Percentiles rank a stretch among this genome's conserved stretches.
These are phyloP conservation scores for Chrysolina americana DNA, from an alignment of 2,888 invertebrate genomes.

Conservation along the genomic window DNA sequence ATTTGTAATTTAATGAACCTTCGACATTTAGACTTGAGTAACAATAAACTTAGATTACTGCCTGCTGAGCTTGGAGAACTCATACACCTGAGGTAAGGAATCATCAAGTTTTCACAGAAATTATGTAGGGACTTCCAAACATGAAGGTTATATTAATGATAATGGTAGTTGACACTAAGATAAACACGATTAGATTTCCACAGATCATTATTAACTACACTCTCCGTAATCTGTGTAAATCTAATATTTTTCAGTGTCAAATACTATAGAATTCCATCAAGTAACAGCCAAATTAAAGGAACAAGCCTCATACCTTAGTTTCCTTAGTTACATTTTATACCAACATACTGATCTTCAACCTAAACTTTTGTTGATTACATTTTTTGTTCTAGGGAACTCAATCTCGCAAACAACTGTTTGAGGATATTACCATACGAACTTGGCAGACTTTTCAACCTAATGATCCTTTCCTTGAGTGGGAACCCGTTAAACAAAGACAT, in stretches of 20 bases:
- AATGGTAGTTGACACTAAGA: no score
- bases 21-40: constrained; percentile 91
- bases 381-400: constrained; percentile 82
- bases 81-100: constrained; percentile 87
- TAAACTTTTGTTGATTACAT: not conserved
- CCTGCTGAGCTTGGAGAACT: constrained; percentile 98
- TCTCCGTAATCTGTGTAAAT: no score
- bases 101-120: not conserved
- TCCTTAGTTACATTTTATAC: no score
- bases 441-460: constrained; percentile 97
- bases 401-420: constrained; percentile 94
- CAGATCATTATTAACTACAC: no score
- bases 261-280: no score
- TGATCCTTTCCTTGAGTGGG: constrained; percentile 91
- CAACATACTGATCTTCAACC: not conserved
- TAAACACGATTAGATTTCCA: no score
- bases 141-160: no score
- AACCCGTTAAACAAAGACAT: constrained; percentile 96
- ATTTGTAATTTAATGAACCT: constrained; percentile 89
- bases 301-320: no score
- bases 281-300: no score
- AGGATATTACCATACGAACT: constrained; percentile 96
- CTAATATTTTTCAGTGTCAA: no score
- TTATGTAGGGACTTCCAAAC: not conserved
- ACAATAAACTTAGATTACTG: constrained; percentile 93